Evolutionary conservation across 2,797 vertebrate genomes (phyloP), one percentile per base, ranked within the genome.

Genomic region (Myiothlypis chrysogaster): DNA sequence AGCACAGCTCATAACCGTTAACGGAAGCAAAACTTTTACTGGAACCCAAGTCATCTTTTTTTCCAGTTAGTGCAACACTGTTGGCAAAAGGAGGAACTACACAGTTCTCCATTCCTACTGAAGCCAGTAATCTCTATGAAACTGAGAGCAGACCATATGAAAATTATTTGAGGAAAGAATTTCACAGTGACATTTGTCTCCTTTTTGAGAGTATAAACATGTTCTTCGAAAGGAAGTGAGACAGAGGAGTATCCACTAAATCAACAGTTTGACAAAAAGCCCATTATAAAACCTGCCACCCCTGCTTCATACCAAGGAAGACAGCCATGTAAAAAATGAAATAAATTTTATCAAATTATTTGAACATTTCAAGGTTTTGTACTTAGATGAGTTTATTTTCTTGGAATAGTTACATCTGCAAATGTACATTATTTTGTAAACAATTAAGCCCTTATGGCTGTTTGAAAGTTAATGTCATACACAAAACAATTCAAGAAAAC

Each of bases 321-420:
- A 73, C 3, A 46, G 25, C 41, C 19, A 68, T 22, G 10, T 20
- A 61, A 34, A 30, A n/a, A 71, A 25, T 39, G 7, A 64, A 85
- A 78, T 24, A 78, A 30, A 34, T 43, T 44, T 59, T 9, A 49
- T 46, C n/a, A 78, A 83, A 73, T 39, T 21, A 76, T 49, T 83
- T 65, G 46, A 87, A 15, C 34, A 57, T 61, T 52, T 60, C 71
- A 79, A 57, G 16, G 18, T 49, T 87, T 96, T 88, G 41, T 89
- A 97, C 63, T 79, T 52, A 53, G 55, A 87, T 32, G 32, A 90
- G 61, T 97, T 98, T 96, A 94, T 97, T 98, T 95, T 91, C 87
- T 95, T 94, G 94, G 84, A 96, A 97, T 59, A 96, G 80, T 96
- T 93, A 93, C 66, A 97, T 87, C 91, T 96, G 86, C 89, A 92